Base-by-base conservation (phyloP, 1,140 invertebrate genomes). In the Pachypsylla venusta region DNA sequence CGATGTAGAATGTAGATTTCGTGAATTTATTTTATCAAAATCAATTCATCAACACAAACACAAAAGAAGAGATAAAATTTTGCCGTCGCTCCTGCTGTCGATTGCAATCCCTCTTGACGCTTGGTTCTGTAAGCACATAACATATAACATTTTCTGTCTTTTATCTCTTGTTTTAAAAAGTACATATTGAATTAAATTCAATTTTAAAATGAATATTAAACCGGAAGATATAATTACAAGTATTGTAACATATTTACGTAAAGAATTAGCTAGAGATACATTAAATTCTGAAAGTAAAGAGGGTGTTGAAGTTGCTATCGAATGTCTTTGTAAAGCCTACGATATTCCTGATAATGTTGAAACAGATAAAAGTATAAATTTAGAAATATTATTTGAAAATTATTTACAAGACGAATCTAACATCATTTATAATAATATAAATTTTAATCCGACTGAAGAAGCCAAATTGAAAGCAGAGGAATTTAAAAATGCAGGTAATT, bases 301-400 rank as follows among this genome's bases (percentile, higher is more conserved):
- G n/a, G 42, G 42, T 48, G 22, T 48, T 48, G 42, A 48, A 48
- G 42, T 48, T 48, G 42, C 42, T 22, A 22, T 48, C 16, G 42
- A 48, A 22, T 48, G 42, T 48, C n/a, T 48, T n/a, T 48, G 42
- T 22, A 48, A 48, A 48, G 42, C 42, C 5, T 48, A 48, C 22
- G 42, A 48, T 48, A 48, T 48, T 19, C 42, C 42, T 7, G 42
- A 48, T 22, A 48, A 48, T 22, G 5, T 48, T 48, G 42, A 48
- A 5, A n/a, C 42, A 48, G 42, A 3, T n/a, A 48, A n/a, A 7
- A 48, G n/a, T 48, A 22, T 48, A 5, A 22, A 48, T 19, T 19
- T 48, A 5, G 42, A 48, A 48, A 19, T 22, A 19, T 22, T 48
- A 22, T 48, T 48, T 22, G 3, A 48, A 48, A 7, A 19, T 3